These are phyloP conservation scores for Megalopta genalis DNA, from an alignment of 1,140 invertebrate species.

Conservation along the genomic window DNA sequence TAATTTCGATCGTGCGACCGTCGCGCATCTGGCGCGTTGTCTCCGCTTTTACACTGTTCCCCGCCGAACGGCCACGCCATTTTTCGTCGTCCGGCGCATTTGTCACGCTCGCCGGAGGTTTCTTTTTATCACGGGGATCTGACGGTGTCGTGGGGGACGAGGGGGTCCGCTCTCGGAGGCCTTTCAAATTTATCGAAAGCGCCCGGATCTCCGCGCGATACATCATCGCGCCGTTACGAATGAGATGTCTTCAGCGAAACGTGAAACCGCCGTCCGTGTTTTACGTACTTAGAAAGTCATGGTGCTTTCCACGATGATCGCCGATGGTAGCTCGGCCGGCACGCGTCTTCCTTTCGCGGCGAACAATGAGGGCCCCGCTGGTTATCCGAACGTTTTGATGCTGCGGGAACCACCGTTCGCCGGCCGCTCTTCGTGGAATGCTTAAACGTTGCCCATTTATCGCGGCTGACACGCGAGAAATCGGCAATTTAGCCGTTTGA, in stretches of 20 bases:
- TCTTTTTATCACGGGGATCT: conserved; percentile 18
- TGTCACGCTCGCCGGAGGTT: conserved; percentile 5
- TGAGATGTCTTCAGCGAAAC: conserved; percentile 51
- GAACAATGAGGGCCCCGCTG: conserved; percentile 24
- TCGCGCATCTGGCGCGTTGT: background rate
- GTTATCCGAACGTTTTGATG: background rate
- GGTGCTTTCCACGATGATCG: conserved; percentile 68
- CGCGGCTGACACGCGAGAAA: too few species aligned
- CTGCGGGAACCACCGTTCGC: too few species aligned
- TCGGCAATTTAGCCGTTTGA: too few species aligned
- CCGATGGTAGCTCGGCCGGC: conserved; percentile 14
- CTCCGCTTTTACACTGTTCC: background rate
- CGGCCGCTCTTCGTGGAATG: too few species aligned
- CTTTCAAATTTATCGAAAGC: conserved; percentile 59
- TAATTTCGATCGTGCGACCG: background rate
- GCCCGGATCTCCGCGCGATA: conserved; percentile 54
- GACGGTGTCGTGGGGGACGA: background rate
- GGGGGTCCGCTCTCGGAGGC: conserved; percentile 8
- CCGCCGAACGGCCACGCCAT: background rate
- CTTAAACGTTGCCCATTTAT: too few species aligned
- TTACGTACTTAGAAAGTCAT: conserved; percentile 69
- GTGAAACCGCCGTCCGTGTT: conserved; percentile 64
- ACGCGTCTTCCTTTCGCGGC: conserved; percentile 5
- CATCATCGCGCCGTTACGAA: conserved; percentile 58
- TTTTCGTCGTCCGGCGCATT: background rate